Base-by-base conservation (phyloP, 1,140 invertebrate genomes). In the Cataglyphis hispanica region DNA sequence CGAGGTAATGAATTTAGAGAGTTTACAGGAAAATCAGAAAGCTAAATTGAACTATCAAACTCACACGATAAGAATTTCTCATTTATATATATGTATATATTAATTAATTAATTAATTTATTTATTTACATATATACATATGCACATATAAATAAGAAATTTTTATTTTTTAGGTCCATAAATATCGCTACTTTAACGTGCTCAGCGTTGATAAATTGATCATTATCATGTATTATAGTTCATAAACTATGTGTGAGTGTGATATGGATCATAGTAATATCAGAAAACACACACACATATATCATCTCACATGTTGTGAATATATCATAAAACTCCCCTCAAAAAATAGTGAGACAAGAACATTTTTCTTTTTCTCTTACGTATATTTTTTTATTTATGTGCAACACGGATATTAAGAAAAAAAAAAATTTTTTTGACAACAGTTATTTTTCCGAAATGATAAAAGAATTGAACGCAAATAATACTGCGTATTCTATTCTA, bases 401-500 rank as follows among this genome's bases (percentile, higher is more conserved):
- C 3, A 46, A 22, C 25, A 19, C 1, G 13, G 2, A 64, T 37
- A 34, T 27, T 27, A 25, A 16, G 31, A 11, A 31, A 64, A 76
- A 40, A 11, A 31, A 31, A 31, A 31, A 31, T 31, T 31, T 0
- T 31, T 46, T 77, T 22, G 19, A 77, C n/a, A 43, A 40, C 43
- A 4, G 2, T 34, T 69, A 1, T 3, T 37, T 25, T 56, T 70
- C 69, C 5, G 31, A 40, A 5, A 56, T 27, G 37, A 69, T 37
- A 25, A 37, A 1, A 4, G 27, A 22, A 46, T 25, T 37, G 19
- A 34, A 50, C 11, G 22, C 70, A 58, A 69, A 43, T 58, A 58
- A 43, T 70, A 58, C n/a, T n/a, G 6, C 1, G 19, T 7, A 31
- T 72, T 31, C 11, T 46, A 81, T 58, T 72, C n/a, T 81, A 72